Evolutionary conservation across 1,140 invertebrate genomes (phyloP), one percentile per base, ranked within the genome.

Genomic region (Tetraneura akinire): DNA sequence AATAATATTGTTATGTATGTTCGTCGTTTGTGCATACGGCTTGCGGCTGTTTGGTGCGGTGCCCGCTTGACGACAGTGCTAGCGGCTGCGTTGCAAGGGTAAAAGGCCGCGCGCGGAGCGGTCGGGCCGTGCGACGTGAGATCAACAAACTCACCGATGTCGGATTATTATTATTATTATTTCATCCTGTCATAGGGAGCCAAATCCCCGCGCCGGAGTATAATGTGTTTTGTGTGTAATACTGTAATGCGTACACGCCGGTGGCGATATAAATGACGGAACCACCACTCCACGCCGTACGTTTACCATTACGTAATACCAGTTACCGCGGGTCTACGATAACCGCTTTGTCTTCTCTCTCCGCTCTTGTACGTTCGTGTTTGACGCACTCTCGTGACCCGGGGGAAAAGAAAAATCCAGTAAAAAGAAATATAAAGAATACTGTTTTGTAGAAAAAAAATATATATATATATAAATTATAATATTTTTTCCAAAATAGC

Each of bases 71-170:
- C n/a, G n/a, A n/a, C n/a, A n/a, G n/a, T 2, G 51, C 9, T 37
- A n/a, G 18, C 62, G 64, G n/a, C 62, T 32, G n/a, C 11, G 64
- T 66, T 10, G 64, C 64, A 32, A 74, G 71, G 71, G 71, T 57
- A 51, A 74, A 74, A 29, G 51, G 71, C 71, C 42, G 51, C 70
- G 47, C 60, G 53, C n/a, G n/a, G 18, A 32, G 71, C 18, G 55
- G 45, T 14, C 29, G 29, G 9, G 26, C 68, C 16, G 47, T 23
- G 16, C 71, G 26, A 0, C 73, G 74, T 37, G 74, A 78, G 74
- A 78, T 78, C 74, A 78, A 78, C 74, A 78, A 78, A 78, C 74
- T 78, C 71, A 55, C 23, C 45, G 68, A 71, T 14, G 32, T 42
- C 21, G 53, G 51, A 55, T 76, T 68, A 68, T 68, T 68, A 42